Conservation (phyloP, 2,797 vertebrate genomes). For the Ptychobarbus kaznakovi region DNA sequence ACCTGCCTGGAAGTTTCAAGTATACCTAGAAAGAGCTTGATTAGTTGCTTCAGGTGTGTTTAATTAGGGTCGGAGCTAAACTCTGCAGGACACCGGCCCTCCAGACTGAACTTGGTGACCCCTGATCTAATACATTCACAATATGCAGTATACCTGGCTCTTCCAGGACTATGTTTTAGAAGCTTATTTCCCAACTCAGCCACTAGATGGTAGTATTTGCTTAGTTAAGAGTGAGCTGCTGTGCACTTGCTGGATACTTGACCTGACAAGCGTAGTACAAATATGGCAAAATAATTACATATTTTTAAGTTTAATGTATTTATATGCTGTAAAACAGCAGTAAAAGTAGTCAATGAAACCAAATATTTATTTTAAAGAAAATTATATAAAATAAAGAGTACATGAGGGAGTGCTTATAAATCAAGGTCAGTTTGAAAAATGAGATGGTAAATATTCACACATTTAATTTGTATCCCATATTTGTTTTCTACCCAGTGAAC, state of each 20-base stretch:
- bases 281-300: not conserved
- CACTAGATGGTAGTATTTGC: constrained; percentile 60
- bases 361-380: not conserved
- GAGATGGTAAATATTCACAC: constrained; percentile 8
- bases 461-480: constrained; percentile 44
- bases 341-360: too few relatives aligned
- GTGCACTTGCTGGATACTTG: not conserved
- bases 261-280: not conserved
- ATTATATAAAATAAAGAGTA: not conserved
- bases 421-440: not conserved
- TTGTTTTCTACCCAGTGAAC: constrained; percentile 24
- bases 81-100: too few relatives aligned
- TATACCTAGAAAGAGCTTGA: too few relatives aligned
- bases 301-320: not conserved
- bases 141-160: not conserved
- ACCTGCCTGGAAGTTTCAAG: too few relatives aligned
- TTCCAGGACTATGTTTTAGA: not conserved
- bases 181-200: not conserved
- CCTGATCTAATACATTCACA: not conserved
- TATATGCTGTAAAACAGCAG: not conserved
- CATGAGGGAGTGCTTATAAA: not conserved
- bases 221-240: not conserved
- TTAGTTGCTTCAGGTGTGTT: too few relatives aligned
- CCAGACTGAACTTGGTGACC: too few relatives aligned
- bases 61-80: too few relatives aligned